Percentiles rank a stretch among this genome's conserved stretches.
phyloP scores from a whole-genome alignment of 2,797 vertebrate genomes.

The Iguana delicatissima region DNA sequence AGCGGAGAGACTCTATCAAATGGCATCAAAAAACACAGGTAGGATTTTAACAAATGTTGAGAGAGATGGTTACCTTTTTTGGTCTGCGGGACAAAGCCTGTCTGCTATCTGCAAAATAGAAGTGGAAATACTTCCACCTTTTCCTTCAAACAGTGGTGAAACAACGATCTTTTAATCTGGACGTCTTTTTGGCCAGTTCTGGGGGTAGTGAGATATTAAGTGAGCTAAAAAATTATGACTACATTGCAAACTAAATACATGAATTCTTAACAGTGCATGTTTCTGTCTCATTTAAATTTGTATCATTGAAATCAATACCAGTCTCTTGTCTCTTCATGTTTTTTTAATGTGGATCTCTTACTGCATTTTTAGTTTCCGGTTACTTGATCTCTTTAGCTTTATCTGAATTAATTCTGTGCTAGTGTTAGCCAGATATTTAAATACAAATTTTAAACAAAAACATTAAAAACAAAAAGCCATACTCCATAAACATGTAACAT shows the following conservation, averaged over 20 bases:
- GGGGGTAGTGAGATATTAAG: not conserved
- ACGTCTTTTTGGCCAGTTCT: not conserved
- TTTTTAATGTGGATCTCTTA: slow-evolving; percentile 77
- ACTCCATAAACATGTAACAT: slow-evolving; percentile 65
- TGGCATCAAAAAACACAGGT: slow-evolving; percentile 95
- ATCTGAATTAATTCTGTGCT: slow-evolving; percentile 55
- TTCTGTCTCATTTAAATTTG: slow-evolving; percentile 51
- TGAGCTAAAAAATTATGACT: not conserved
- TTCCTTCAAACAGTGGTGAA: slow-evolving; percentile 6
- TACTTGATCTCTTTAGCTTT: slow-evolving; percentile 76
- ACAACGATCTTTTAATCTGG: slow-evolving; percentile 17
- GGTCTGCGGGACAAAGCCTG: not conserved
- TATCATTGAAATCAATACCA: slow-evolving; percentile 63
- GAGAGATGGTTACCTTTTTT: slow-evolving; percentile 16
- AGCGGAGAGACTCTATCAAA: slow-evolving; percentile 87
- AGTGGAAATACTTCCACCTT: slow-evolving; percentile 14
- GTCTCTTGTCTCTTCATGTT: slow-evolving; percentile 73
- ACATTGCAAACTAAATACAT: not conserved
- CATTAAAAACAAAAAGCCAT: slow-evolving; percentile 64
- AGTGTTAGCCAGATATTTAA: slow-evolving; percentile 66
- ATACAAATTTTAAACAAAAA: slow-evolving; percentile 65
- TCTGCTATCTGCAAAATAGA: slow-evolving; percentile 23
- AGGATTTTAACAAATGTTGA: slow-evolving; percentile 66
- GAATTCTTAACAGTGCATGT: slow-evolving; percentile 41
- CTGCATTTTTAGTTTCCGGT: slow-evolving; percentile 78